Conservation (phyloP, 2,113 vertebrate genomes). For the Oncorhynchus clarkii region DNA sequence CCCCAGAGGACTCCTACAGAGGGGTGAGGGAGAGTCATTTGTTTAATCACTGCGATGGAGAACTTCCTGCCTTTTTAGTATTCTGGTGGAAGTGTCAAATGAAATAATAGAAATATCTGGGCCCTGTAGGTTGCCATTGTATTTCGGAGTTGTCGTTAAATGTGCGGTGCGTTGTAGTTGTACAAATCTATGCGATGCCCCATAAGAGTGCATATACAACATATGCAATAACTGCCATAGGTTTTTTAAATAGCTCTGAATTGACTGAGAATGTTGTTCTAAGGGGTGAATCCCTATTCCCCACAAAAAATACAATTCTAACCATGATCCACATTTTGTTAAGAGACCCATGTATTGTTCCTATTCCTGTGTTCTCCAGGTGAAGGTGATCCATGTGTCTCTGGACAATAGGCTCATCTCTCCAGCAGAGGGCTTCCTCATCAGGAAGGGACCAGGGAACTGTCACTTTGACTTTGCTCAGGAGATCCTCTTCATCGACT, state of each 20-base stretch:
- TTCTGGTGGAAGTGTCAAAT: no score
- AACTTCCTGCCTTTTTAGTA: no score
- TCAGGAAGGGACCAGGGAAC: slow-evolving; percentile 92
- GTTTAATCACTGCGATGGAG: not conserved
- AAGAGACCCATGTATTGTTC: not conserved
- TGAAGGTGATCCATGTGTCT: slow-evolving; percentile 81
- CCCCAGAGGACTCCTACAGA: slow-evolving; percentile 94
- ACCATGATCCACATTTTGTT: not conserved
- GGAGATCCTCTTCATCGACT: slow-evolving; percentile 92
- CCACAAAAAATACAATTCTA: not conserved
- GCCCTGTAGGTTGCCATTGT: no score
- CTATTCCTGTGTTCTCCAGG: slow-evolving; percentile 63
- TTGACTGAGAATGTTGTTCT: not conserved
- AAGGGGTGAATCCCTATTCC: not conserved
- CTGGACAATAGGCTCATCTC: slow-evolving; percentile 85
- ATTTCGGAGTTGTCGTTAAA: no score
- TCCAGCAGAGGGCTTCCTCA: slow-evolving; percentile 84
- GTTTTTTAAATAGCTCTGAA: not conserved
- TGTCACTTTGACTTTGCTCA: slow-evolving; percentile 98
- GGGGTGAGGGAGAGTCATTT: slow-evolving; percentile 79
- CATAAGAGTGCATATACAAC: no score
- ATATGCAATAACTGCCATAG: not conserved
- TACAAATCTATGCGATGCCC: no score
- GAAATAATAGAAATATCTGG: no score
- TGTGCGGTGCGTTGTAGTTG: no score